Conservation (phyloP, 2,888 invertebrate species). For the Latheticus oryzae region DNA sequence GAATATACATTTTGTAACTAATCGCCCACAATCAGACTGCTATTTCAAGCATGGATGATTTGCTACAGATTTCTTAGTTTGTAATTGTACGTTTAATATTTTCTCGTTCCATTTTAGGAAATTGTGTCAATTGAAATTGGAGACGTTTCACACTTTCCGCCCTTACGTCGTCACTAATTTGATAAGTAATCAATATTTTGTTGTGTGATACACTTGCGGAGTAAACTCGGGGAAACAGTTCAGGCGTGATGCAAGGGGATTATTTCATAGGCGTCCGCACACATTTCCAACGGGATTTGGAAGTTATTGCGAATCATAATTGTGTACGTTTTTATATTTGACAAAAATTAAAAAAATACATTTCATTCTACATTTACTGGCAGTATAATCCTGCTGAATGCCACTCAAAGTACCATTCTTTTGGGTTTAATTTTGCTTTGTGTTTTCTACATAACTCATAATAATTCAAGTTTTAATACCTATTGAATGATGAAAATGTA, state of each 20-base stretch:
- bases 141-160: conserved; percentile 40
- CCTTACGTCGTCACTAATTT: conserved; percentile 40
- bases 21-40: conserved; percentile 20
- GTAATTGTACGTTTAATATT: background rate
- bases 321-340: too few relatives aligned
- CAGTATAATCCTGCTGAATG: too few relatives aligned
- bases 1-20: conserved; percentile 22
- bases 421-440: too few relatives aligned
- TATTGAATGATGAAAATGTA: too few relatives aligned
- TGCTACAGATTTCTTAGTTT: conserved; percentile 2
- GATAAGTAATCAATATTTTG: conserved; percentile 44
- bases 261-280: conserved; percentile 17
- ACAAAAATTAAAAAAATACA: too few relatives aligned
- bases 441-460: too few relatives aligned
- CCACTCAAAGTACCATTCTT: too few relatives aligned
- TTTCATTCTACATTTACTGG: too few relatives aligned
- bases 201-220: conserved; percentile 16
- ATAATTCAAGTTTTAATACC: too few relatives aligned
- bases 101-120: too few relatives aligned
- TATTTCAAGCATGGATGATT: conserved; percentile 18
- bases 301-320: too few relatives aligned
- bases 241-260: conserved; percentile 12
- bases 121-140: conserved; percentile 25
- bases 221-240: conserved; percentile 24
- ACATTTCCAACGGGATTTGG: too few relatives aligned